Percentiles rank a stretch among this genome's conserved stretches.
Conservation (phyloP, 2,113 vertebrate genomes). For the Microtus oregoni region DNA sequence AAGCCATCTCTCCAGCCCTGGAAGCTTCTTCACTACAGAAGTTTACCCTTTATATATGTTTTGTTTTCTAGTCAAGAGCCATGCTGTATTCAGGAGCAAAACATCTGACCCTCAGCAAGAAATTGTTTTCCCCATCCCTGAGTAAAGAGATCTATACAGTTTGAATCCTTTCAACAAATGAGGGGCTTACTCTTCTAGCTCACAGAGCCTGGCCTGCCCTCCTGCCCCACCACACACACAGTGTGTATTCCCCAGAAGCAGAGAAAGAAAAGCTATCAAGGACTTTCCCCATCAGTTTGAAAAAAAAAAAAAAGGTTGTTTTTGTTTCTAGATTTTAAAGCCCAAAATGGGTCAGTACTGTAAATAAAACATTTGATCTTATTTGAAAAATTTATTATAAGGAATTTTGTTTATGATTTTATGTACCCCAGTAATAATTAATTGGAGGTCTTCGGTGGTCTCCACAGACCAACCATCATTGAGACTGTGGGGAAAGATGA, state of each 20-base stretch:
- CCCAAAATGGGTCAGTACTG: constrained; percentile 89
- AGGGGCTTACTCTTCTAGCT: constrained; percentile 73
- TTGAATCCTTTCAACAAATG: constrained; percentile 66
- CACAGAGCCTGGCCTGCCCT: constrained; percentile 43
- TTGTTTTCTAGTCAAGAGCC: constrained; percentile 29
- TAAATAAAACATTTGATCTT: constrained; percentile 93
- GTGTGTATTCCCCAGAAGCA: constrained; percentile 83
- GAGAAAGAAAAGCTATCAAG: constrained; percentile 88
- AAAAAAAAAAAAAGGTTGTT: constrained; percentile 87
- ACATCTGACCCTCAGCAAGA: constrained; percentile 27
- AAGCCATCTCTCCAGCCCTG: not conserved
- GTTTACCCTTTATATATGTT: not conserved
- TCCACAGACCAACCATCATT: constrained; percentile 88
- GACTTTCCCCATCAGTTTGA: constrained; percentile 85
- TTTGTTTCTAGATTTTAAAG: constrained; percentile 89
- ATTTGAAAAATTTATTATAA: constrained; percentile 94
- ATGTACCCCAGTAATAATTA: constrained; percentile 93
- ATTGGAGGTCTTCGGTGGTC: constrained; percentile 90
- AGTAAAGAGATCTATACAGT: constrained; percentile 8
- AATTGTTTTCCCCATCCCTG: not conserved
- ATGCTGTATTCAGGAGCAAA: constrained; percentile 58
- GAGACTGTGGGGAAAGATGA: constrained; percentile 86
- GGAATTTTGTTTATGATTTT: constrained; percentile 94
- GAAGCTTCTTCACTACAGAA: not conserved
- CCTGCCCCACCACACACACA: not conserved